phyloP scores from a whole-genome alignment of 53 echinoderm and acorn worm species.

The Echinarachnius parma region DNA sequence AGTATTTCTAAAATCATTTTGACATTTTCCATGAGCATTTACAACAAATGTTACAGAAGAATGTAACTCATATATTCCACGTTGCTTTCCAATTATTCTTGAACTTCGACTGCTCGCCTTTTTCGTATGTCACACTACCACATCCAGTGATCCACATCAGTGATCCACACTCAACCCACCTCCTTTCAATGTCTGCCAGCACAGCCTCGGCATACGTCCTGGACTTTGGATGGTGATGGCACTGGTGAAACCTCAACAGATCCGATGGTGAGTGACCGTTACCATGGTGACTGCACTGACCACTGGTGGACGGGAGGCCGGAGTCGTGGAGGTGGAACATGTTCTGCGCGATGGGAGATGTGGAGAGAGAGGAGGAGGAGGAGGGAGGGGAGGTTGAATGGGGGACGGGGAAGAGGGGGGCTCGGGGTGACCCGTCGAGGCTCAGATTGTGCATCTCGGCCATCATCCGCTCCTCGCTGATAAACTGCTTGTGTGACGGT shows the following conservation, averaged over 20 bases:
- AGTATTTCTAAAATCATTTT: no score
- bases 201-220: slow-evolving; percentile 29
- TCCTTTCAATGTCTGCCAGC: slow-evolving; percentile 65
- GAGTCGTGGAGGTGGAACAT: not conserved
- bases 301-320: slow-evolving; percentile 10
- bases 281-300: slow-evolving; percentile 8
- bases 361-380: not conserved
- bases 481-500: slow-evolving; percentile 71
- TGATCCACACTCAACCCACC: no score
- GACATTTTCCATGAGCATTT: no score
- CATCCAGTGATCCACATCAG: no score
- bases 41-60: no score
- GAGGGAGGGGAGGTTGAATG: slow-evolving; percentile 2
- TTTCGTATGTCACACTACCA: no score
- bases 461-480: slow-evolving; percentile 90
- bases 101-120: no score
- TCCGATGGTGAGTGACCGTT: not conserved
- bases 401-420: not conserved
- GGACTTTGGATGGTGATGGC: slow-evolving; percentile 15
- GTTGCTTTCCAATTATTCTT: no score
- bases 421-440: slow-evolving; percentile 12
- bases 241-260: slow-evolving; percentile 23
- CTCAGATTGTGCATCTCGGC: slow-evolving; percentile 83
- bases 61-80: no score
- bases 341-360: not conserved